Conservation (phyloP, 2,888 invertebrate genomes). For the Elmis aenea region DNA sequence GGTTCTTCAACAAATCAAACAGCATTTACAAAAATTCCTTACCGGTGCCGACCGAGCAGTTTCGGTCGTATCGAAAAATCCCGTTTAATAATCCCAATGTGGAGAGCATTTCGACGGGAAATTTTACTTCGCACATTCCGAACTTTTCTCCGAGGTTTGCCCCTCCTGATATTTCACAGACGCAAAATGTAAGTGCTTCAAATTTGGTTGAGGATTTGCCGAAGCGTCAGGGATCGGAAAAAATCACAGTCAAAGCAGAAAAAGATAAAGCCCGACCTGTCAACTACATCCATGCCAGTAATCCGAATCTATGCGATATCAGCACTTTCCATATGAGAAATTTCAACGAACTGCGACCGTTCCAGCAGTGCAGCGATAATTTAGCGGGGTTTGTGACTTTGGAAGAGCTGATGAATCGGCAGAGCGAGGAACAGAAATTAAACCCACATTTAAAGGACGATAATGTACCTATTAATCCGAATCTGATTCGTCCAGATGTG, state of each 20-base stretch:
- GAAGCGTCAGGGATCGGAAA: conserved; percentile 11
- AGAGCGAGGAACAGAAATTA: conserved; percentile 64
- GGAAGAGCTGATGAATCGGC: conserved; percentile 75
- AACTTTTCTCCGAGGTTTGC: conserved; percentile 35
- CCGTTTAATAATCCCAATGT: conserved; percentile 42
- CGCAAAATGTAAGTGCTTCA: conserved; percentile 40
- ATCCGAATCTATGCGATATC: conserved; percentile 64
- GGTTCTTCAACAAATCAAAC: conserved; percentile 51
- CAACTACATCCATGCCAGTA: conserved; percentile 65
- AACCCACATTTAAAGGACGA: conserved; percentile 35
- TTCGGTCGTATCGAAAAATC: conserved; percentile 67
- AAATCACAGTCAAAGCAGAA: conserved; percentile 7
- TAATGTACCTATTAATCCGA: conserved; percentile 35
- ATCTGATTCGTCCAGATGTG: conserved; percentile 51
- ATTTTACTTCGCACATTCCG: conserved; percentile 45
- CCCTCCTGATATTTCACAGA: conserved; percentile 27
- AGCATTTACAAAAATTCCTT: conserved; percentile 50
- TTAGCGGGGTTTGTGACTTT: conserved; percentile 67
- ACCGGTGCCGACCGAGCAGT: conserved; percentile 74
- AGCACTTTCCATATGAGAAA: conserved; percentile 41
- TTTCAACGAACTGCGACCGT: conserved; percentile 42
- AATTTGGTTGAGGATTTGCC: conserved; percentile 35
- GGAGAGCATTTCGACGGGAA: conserved; percentile 41
- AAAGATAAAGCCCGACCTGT: conserved; percentile 47
- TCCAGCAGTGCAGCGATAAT: conserved; percentile 51